phyloP scores from a whole-genome alignment of 2,797 vertebrate genomes.

The Hippocampus kuda region DNA sequence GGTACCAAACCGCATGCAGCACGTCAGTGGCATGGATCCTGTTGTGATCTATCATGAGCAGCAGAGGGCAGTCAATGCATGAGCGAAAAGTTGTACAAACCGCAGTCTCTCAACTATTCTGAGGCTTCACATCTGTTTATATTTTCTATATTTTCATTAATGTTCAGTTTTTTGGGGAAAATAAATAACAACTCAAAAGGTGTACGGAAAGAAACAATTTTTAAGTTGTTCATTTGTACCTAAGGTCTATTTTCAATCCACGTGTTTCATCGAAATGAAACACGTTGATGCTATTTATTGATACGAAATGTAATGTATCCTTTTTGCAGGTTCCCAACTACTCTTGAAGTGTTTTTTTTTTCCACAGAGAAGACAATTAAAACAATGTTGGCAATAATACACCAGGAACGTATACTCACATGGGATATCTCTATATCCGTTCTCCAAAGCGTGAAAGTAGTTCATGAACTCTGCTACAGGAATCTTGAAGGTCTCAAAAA shows the following conservation, averaged over 20 bases:
- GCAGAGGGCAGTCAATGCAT: slow-evolving; percentile 4
- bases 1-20: slow-evolving; percentile 95
- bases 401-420: slow-evolving; percentile 71
- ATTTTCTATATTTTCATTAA: background rate
- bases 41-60: slow-evolving; percentile 81
- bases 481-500: slow-evolving; percentile 94
- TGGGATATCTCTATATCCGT: slow-evolving; percentile 93
- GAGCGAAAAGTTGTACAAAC: background rate
- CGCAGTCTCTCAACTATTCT: background rate
- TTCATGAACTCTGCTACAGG: slow-evolving; percentile 93
- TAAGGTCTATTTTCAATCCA: background rate
- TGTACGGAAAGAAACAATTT: background rate
- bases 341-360: background rate
- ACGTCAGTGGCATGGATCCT: slow-evolving; percentile 94
- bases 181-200: background rate
- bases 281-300: background rate
- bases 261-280: background rate
- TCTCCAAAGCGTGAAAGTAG: slow-evolving; percentile 95
- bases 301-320: background rate
- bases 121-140: background rate
- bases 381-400: slow-evolving; percentile 6
- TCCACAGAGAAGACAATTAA: slow-evolving; percentile 15
- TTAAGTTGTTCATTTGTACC: no score
- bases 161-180: background rate
- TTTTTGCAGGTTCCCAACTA: background rate